Percentiles rank a stretch among this genome's conserved stretches.
phyloP scores from a whole-genome alignment of 2,888 invertebrate genomes.

The Drosophila putrida region DNA sequence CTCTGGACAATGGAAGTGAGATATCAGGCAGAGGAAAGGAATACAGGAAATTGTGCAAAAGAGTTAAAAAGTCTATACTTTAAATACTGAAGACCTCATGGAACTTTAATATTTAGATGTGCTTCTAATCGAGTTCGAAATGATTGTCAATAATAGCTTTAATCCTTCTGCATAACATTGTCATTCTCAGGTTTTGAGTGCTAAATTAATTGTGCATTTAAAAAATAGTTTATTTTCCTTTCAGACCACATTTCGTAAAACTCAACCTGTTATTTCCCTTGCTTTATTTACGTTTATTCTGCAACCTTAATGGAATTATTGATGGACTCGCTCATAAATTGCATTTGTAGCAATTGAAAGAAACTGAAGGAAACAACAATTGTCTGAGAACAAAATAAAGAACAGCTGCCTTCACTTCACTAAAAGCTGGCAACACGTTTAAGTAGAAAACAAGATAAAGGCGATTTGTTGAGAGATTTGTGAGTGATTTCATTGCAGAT shows the following conservation, averaged over 20 bases:
- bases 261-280: background rate
- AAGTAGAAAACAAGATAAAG: constrained; percentile 21
- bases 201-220: no score
- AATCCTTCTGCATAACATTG: no score
- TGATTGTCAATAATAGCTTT: no score
- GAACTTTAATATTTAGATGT: no score
- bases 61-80: no score
- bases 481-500: constrained; percentile 39
- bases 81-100: no score
- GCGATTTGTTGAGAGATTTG: constrained; percentile 39
- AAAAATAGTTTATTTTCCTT: no score
- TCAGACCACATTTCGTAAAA: background rate
- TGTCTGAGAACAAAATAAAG: background rate
- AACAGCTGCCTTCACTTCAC: constrained; percentile 12
- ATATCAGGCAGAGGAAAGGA: background rate
- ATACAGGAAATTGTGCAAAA: no score
- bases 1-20: background rate
- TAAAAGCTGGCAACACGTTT: constrained; percentile 22
- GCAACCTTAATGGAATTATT: constrained; percentile 8
- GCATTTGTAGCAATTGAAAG: constrained; percentile 13
- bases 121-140: no score
- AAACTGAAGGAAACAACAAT: constrained; percentile 1
- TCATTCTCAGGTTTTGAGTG: no score
- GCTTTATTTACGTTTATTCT: background rate
- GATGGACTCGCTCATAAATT: constrained; percentile 17